Percentiles rank a stretch among this genome's conserved stretches.
These are phyloP conservation scores for Arctopsyche grandis DNA, from an alignment of 1,140 invertebrate genomes.

Conservation along the genomic window DNA sequence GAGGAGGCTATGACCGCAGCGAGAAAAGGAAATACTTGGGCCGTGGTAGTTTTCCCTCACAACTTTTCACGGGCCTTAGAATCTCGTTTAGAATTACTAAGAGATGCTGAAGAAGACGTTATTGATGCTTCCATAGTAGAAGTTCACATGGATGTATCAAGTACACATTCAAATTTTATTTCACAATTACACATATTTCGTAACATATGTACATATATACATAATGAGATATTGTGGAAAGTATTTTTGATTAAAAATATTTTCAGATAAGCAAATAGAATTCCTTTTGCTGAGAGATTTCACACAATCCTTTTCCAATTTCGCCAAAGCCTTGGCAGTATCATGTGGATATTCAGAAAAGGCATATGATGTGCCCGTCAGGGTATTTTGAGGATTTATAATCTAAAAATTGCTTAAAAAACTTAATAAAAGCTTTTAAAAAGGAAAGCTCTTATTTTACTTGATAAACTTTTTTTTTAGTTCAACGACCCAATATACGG, in stretches of 20 bases:
- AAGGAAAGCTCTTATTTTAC: neutral
- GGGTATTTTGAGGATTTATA: conserved; percentile 57
- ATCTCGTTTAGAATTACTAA: conserved; percentile 74
- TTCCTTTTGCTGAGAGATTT: conserved; percentile 81
- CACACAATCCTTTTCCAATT: conserved; percentile 77
- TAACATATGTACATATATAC: conserved; percentile 30
- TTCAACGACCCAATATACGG: conserved; percentile 90
- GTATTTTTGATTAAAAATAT: conserved; percentile 41
- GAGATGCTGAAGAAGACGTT: conserved; percentile 74
- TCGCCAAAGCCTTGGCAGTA: conserved; percentile 72
- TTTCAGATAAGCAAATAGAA: conserved; percentile 91
- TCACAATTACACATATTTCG: conserved; percentile 15
- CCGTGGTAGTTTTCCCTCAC: conserved; percentile 79
- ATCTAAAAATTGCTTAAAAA: neutral
- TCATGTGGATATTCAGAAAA: conserved; percentile 78
- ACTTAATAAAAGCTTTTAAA: conserved; percentile 6
- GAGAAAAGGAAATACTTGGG: conserved; percentile 80
- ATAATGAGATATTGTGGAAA: conserved; percentile 19
- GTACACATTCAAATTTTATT: conserved; percentile 71
- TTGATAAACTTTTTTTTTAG: conserved; percentile 60
- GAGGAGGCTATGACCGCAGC: conserved; percentile 76
- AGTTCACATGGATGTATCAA: conserved; percentile 90
- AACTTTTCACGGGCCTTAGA: conserved; percentile 86
- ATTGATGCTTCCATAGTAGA: conserved; percentile 78
- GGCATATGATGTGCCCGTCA: conserved; percentile 76